Conservation (phyloP, 92 coral and sea anemone genomes). For the Epizoanthus illoricatus region DNA sequence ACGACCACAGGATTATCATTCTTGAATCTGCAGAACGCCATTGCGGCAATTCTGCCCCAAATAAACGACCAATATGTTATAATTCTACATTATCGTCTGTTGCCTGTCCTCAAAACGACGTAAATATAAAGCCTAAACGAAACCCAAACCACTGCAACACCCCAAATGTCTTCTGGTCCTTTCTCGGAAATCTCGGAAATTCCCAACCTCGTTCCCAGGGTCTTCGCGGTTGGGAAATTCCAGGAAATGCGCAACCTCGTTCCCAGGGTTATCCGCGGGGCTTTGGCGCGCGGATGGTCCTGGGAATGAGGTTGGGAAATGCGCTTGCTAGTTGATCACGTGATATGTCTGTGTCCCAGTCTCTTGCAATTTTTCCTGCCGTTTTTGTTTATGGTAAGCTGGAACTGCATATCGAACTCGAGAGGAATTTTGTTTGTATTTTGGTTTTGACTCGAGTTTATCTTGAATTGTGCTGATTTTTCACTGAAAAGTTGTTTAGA, state of each 20-base stretch:
- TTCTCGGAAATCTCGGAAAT: too few species aligned
- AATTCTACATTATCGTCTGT: neutral
- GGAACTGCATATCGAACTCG: conserved; percentile 15
- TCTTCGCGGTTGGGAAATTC: too few species aligned
- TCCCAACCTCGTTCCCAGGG: too few species aligned
- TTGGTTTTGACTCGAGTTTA: neutral
- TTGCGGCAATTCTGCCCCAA: neutral
- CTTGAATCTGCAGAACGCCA: neutral
- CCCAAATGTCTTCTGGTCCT: too few species aligned
- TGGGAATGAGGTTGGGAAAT: too few species aligned
- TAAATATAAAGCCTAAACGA: neutral
- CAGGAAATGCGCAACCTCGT: too few species aligned
- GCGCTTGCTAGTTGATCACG: neutral
- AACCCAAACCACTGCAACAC: neutral
- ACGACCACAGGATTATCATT: too few species aligned
- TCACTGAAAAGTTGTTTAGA: neutral
- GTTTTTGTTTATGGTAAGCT: neutral
- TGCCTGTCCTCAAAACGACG: neutral
- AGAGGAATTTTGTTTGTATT: conserved; percentile 31
- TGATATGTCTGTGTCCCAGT: neutral
- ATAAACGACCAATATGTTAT: neutral
- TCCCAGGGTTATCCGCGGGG: too few species aligned
- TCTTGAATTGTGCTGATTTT: conserved; percentile 8
- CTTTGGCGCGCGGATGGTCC: too few species aligned
- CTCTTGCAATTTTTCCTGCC: neutral